Evolutionary conservation across 1,140 invertebrate species (phyloP), one percentile per base, ranked within the genome.

Genomic region (Zaprionus gabonicus): DNA sequence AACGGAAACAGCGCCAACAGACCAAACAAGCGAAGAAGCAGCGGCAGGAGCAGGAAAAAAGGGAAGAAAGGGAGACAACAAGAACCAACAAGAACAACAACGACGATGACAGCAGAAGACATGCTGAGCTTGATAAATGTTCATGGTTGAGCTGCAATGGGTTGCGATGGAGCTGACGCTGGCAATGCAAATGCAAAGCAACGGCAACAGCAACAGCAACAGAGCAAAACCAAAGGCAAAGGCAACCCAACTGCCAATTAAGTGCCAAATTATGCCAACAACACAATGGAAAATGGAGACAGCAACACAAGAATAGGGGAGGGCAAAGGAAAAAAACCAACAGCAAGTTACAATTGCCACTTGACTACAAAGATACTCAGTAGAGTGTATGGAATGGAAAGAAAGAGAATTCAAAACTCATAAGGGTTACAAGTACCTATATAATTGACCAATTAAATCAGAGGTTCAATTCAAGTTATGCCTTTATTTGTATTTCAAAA

Each of bases 251-350:
- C 79, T 81, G 83, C 84, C 84, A 87, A 87, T 87, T 87, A 87
- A 87, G 78, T 88, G 83, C 81, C 84, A 86, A 80, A 86, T 86
- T 86, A 87, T 88, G 83, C 77, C 82, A 69, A 59, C 73, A 44
- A 53, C 55, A 67, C 57, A 79, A 79, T 62, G 51, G 41, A 12
- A 66, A 75, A 67, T 59, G 51, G 17, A 53, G 66, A 25, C 36
- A 36, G 3, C 38, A 38, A n/a, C 34, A 80, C 53, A 58, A 1
- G 5, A 36, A 59, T 27, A 4, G 25, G n/a, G 36, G 5, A 13
- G 17, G 17, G 38, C 20, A 49, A 0, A 23, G 46, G 7, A 28
- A 44, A 3, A 15, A 41, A 44, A 17, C 41, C 41, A 3, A 46
- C n/a, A 10, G 41, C n/a, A 17, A 36, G 23, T 9, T 12, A 55